phyloP scores from a whole-genome alignment of 2,888 invertebrate species.

The Trichacis sp. region DNA sequence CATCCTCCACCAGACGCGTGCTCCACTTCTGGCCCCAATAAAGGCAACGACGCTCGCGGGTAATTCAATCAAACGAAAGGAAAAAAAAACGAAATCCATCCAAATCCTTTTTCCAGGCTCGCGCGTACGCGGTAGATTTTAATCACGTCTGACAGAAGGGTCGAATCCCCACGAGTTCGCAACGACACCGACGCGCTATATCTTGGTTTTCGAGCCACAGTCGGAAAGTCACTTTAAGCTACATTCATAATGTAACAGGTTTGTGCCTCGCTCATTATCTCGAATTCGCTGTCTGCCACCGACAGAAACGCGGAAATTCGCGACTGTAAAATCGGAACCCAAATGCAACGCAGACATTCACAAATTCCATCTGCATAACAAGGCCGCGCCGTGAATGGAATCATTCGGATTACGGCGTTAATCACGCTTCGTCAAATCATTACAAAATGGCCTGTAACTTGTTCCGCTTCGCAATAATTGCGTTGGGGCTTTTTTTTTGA shows the following conservation, averaged over 20 bases:
- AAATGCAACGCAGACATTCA: constrained; percentile 48
- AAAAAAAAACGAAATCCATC: constrained; percentile 25
- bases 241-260: constrained; percentile 48
- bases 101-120: constrained; percentile 14
- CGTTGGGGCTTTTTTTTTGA: constrained; percentile 20
- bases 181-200: constrained; percentile 14
- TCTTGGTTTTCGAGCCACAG: constrained; percentile 31
- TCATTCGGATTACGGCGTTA: constrained; percentile 63
- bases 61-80: constrained; percentile 13
- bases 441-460: constrained; percentile 39
- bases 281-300: constrained; percentile 45
- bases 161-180: constrained; percentile 15
- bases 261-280: constrained; percentile 48
- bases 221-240: constrained; percentile 48
- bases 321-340: constrained; percentile 43
- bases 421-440: constrained; percentile 56
- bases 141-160: constrained; percentile 22
- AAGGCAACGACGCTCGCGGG: constrained; percentile 7
- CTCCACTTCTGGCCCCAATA: constrained; percentile 18
- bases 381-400: constrained; percentile 61
- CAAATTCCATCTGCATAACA: constrained; percentile 64
- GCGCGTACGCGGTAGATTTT: constrained; percentile 16
- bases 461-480: constrained; percentile 34
- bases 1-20: constrained; percentile 15
- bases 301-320: constrained; percentile 34